Conservation (phyloP, 2,113 vertebrate genomes). For the Setophaga coronata region DNA sequence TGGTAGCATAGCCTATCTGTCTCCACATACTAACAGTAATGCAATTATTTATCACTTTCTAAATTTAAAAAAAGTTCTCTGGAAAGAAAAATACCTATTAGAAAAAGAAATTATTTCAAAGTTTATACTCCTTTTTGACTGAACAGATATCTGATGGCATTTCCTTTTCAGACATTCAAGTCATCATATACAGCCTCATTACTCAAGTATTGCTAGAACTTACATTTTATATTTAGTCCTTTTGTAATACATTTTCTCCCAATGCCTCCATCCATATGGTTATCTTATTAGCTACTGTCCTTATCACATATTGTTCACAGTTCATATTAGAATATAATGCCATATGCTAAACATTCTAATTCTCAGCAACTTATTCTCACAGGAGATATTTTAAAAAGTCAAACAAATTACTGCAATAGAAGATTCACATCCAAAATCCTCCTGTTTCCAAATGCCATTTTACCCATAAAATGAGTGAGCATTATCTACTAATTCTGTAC, state of each 20-base stretch:
- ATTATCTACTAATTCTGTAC: neutral
- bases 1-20: neutral
- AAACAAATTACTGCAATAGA: neutral
- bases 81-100: neutral
- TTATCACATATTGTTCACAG: neutral
- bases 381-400: neutral
- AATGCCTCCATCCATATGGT: neutral
- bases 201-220: neutral
- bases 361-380: neutral
- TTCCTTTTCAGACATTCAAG: neutral
- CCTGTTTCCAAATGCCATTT: neutral
- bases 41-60: neutral
- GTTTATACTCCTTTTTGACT: neutral
- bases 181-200: neutral
- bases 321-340: neutral
- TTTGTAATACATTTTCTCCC: neutral
- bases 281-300: neutral
- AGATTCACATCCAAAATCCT: neutral
- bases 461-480: neutral
- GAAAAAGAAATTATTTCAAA: neutral
- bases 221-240: neutral
- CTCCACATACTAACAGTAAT: neutral
- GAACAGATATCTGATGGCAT: neutral
- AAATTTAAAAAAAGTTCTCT: neutral
- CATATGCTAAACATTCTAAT: neutral